Base-by-base conservation (phyloP, 2,113 vertebrate genomes). In the Aptenodytes patagonicus region DNA sequence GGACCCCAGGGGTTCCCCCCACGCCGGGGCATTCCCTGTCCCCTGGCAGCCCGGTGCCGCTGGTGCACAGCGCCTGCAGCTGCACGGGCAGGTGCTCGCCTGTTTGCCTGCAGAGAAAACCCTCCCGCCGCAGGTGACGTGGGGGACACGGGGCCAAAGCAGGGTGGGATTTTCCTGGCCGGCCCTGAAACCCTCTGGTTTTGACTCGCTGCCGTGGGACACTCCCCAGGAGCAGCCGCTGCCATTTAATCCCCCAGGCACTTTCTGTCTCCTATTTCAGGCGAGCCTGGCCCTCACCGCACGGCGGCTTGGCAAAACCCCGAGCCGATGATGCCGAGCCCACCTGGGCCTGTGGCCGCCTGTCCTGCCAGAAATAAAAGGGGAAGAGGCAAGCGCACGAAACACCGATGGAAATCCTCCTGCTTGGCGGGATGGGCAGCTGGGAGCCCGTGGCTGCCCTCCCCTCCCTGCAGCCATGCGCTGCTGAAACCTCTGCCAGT, bases 121-220 rank as follows among this genome's bases (percentile, higher is more conserved):
- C 57, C 83, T 75, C 54, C 15, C 0, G 1, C 36, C 11, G 3
- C 32, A 91, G 95, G 93, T 94, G 95, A 90, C 34, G 0, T 7
- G 47, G 72, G 47, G 79, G 61, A 54, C 80, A 64, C 21, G 6
- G 64, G 54, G n/a, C 46, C 1, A 4, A 84, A 68, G 72, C 84
- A 83, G 93, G 49, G 12, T 19, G 82, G 92, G 87, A 90, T 94
- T 96, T 96, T 96, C 66, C 82, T 94, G 65, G 17, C 61, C 1
- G 1, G 66, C 42, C 79, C 77, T 26, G n/a, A 92, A 89, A 55
- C 42, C 8, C 38, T 85, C 85, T 40, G 46, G 52, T 82, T 94
- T 85, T 90, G 49, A 80, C 65, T 94, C 21, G 4, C 26, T 55
- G 81, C 44, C 29, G 55, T 7, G 13, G 73, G 72, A n/a, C 51